Percentiles rank a stretch among this genome's conserved stretches.
Conservation (phyloP, 2,113 vertebrate genomes). For the Microcebus tavaratra region DNA sequence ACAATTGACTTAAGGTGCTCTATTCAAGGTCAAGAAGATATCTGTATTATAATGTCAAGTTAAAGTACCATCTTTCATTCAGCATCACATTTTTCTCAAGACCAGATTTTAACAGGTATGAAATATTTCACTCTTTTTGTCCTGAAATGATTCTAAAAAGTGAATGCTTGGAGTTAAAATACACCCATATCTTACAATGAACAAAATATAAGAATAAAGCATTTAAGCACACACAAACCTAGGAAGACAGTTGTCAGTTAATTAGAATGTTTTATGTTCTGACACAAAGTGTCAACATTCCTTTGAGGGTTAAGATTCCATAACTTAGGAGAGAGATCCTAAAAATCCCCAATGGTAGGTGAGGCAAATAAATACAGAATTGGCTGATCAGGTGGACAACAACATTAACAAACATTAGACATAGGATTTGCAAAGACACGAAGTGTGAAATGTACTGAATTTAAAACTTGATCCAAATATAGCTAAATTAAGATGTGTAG, state of each 20-base stretch:
- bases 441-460: not conserved
- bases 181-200: not conserved
- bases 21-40: constrained; percentile 48
- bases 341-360: constrained; percentile 54
- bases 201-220: not conserved
- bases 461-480: constrained; percentile 53
- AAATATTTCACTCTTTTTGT: not conserved
- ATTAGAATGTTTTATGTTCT: not conserved
- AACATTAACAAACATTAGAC: constrained; percentile 59
- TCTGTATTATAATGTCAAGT: not conserved
- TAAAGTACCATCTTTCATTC: constrained; percentile 45
- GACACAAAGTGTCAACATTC: constrained; percentile 26
- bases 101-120: not conserved
- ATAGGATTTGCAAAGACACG: constrained; percentile 59
- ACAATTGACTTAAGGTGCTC: constrained; percentile 67
- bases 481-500: not conserved
- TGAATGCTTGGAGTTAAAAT: not conserved
- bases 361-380: constrained; percentile 53
- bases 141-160: constrained; percentile 15
- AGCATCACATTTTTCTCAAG: constrained; percentile 29
- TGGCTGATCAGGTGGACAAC: constrained; percentile 63
- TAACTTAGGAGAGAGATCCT: constrained; percentile 21
- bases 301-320: constrained; percentile 17
- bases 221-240: not conserved
- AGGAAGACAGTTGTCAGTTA: not conserved